These are phyloP conservation scores for Erannis defoliaria DNA, from an alignment of 2,888 invertebrate genomes.

Conservation along the genomic window DNA sequence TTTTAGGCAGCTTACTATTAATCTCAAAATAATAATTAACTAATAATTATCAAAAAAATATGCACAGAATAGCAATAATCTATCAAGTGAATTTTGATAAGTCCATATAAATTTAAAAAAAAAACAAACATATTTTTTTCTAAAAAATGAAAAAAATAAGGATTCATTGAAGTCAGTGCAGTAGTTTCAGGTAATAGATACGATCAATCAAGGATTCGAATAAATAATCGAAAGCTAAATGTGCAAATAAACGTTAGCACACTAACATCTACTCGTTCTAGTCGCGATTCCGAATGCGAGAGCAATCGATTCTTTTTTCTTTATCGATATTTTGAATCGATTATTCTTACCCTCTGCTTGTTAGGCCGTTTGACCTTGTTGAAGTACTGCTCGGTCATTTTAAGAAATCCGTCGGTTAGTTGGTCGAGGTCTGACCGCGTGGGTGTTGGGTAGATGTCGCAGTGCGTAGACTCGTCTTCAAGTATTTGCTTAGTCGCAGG, in stretches of 20 bases:
- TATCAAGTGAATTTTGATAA: neutral
- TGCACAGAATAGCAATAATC: slow-evolving; percentile 4
- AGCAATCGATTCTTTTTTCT: slow-evolving; percentile 2
- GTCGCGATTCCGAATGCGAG: neutral
- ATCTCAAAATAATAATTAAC: too few relatives aligned
- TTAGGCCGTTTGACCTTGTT: slow-evolving; percentile 95
- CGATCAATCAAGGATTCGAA: neutral
- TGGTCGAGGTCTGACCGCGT: slow-evolving; percentile 88
- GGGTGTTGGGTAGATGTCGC: slow-evolving; percentile 93
- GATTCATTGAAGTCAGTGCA: slow-evolving; percentile 2
- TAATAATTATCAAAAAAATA: neutral
- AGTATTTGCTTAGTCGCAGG: slow-evolving; percentile 92
- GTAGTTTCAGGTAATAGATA: neutral
- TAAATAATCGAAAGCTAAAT: slow-evolving; percentile 6
- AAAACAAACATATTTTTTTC: neutral
- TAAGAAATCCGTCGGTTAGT: slow-evolving; percentile 90
- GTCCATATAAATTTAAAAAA: neutral
- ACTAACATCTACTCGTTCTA: neutral
- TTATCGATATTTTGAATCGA: slow-evolving; percentile 6
- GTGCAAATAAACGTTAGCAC: slow-evolving; percentile 23
- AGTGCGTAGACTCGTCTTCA: slow-evolving; percentile 90
- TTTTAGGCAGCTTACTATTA: slow-evolving; percentile 23
- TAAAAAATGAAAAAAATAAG: too few relatives aligned
- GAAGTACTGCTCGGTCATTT: slow-evolving; percentile 94
- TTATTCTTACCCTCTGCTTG: slow-evolving; percentile 91